Evolutionary conservation across 92 coral and sea anemone species (phyloP).

Genomic region (Porites rus): DNA sequence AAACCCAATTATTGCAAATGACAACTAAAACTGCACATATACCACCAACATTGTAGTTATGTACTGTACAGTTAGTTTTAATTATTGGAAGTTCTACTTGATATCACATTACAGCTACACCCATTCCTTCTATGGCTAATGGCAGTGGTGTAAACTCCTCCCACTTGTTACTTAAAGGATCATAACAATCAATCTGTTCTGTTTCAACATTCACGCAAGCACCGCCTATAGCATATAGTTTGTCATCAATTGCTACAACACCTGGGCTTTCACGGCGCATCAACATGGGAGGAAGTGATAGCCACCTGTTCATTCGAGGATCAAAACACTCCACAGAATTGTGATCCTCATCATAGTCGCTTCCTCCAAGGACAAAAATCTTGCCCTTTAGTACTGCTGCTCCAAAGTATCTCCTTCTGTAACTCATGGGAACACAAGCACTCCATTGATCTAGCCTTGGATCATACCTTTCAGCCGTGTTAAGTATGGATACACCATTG

Average conservation of each 20-base stretch:
- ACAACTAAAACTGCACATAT: no score
- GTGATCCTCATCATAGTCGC: constrained; percentile 97
- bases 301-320: constrained; percentile 97
- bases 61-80: no score
- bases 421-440: constrained; percentile 89
- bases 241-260: constrained; percentile 83
- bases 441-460: constrained; percentile 96
- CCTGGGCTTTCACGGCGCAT: constrained; percentile 96
- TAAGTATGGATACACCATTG: constrained; percentile 90
- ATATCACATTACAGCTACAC: constrained; percentile 79
- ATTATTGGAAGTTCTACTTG: neutral
- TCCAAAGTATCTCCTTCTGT: constrained; percentile 95
- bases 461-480: constrained; percentile 91
- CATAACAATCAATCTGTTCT: constrained; percentile 85
- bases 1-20: no score
- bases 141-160: constrained; percentile 83
- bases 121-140: constrained; percentile 96
- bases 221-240: constrained; percentile 91
- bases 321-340: constrained; percentile 97
- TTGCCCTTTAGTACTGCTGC: constrained; percentile 93
- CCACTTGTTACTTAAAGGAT: constrained; percentile 91
- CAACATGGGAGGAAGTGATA: constrained; percentile 88
- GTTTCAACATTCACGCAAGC: constrained; percentile 94
- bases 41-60: no score
- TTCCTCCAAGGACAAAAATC: constrained; percentile 94